Percentiles rank a stretch among this genome's conserved stretches.
These are phyloP conservation scores for Drosophila pseudotakahashii DNA, from an alignment of 2,888 invertebrate genomes.

Conservation along the genomic window DNA sequence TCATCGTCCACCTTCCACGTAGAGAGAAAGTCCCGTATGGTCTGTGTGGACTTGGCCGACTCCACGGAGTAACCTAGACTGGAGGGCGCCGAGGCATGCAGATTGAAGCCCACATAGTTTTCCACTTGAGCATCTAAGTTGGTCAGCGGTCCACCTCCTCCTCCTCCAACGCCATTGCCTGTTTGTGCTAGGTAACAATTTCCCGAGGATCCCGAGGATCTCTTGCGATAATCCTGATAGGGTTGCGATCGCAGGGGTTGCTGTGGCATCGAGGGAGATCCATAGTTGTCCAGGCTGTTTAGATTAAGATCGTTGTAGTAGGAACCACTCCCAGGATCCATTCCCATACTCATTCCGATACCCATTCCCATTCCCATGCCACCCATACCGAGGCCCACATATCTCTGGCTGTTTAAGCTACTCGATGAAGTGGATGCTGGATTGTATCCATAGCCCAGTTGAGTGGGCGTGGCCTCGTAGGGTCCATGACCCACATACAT, in stretches of 20 bases:
- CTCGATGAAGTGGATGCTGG: slow-evolving; percentile 16
- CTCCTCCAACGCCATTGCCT: slow-evolving; percentile 19
- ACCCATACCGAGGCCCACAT: slow-evolving; percentile 40
- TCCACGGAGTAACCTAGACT: slow-evolving; percentile 19
- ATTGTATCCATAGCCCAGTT: slow-evolving; percentile 56
- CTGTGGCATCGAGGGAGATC: slow-evolving; percentile 42
- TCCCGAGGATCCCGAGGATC: slow-evolving; percentile 21
- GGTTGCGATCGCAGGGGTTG: slow-evolving; percentile 48
- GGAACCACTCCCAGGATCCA: slow-evolving; percentile 43
- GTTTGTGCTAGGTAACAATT: slow-evolving; percentile 58
- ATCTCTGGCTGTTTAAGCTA: slow-evolving; percentile 46
- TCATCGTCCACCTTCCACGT: slow-evolving; percentile 84
- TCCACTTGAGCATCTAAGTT: slow-evolving; percentile 68
- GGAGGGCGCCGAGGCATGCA: slow-evolving; percentile 44
- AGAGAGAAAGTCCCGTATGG: slow-evolving; percentile 83
- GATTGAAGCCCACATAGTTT: slow-evolving; percentile 57
- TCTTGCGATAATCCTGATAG: slow-evolving; percentile 68
- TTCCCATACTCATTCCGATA: slow-evolving; percentile 45
- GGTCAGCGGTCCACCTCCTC: slow-evolving; percentile 35
- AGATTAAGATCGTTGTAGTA: slow-evolving; percentile 78
- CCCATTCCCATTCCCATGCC: slow-evolving; percentile 36
- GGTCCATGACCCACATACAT: slow-evolving; percentile 62
- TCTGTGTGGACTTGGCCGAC: slow-evolving; percentile 38
- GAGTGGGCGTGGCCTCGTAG: slow-evolving; percentile 56
- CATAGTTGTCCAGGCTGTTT: slow-evolving; percentile 65